Percentiles rank a stretch among this genome's conserved stretches.
These are phyloP conservation scores for Linnaemya tessellans DNA, from an alignment of 2,888 invertebrate genomes.

Conservation along the genomic window DNA sequence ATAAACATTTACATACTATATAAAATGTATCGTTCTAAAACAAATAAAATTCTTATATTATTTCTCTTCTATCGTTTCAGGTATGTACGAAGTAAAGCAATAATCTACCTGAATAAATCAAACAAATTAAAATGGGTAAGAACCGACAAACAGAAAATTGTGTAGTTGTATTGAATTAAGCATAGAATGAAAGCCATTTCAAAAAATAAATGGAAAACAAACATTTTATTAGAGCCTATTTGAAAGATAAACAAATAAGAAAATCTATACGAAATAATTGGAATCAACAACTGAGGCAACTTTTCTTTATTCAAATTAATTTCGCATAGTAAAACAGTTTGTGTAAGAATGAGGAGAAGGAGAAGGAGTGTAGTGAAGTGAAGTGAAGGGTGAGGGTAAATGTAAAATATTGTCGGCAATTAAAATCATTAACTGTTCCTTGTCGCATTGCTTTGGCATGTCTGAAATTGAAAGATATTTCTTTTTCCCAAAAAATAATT, in stretches of 20 bases:
- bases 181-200: slow-evolving; percentile 1
- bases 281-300: background rate
- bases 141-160: background rate
- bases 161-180: background rate
- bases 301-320: background rate
- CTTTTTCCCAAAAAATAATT: too few species aligned
- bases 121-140: slow-evolving; percentile 9
- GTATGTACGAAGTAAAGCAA: slow-evolving; percentile 1
- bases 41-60: background rate
- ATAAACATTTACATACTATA: too few species aligned
- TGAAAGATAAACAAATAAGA: background rate
- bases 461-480: too few species aligned
- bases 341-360: too few species aligned
- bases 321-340: too few species aligned
- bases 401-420: too few species aligned
- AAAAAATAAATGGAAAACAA: slow-evolving; percentile 19
- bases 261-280: slow-evolving; percentile 20
- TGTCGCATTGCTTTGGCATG: too few species aligned
- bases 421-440: too few species aligned
- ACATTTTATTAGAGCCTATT: slow-evolving; percentile 17
- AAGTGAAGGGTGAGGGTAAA: too few species aligned
- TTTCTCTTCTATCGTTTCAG: slow-evolving; percentile 7
- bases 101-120: background rate
- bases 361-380: too few species aligned
- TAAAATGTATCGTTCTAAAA: slow-evolving; percentile 3